These are phyloP conservation scores for Drosophila hamatofila DNA, from an alignment of 2,888 invertebrate species.

Conservation along the genomic window DNA sequence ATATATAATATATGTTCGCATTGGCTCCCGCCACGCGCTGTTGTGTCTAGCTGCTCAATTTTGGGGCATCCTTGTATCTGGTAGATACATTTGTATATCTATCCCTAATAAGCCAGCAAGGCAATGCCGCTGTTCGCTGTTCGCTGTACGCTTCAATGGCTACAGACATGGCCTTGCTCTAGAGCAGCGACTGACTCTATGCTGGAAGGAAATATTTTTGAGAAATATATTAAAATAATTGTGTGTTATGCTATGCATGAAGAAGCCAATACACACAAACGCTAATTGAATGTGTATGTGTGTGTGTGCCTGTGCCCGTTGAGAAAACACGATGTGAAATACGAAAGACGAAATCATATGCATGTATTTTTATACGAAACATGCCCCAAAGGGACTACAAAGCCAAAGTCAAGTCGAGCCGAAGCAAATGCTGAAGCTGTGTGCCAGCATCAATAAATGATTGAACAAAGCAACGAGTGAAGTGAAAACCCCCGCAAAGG, in stretches of 20 bases:
- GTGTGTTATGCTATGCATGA: conserved; percentile 57
- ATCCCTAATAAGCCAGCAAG: conserved; percentile 53
- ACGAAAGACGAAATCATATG: conserved; percentile 56
- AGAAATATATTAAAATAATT: conserved; percentile 61
- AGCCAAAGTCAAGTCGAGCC: conserved; percentile 54
- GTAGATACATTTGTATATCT: conserved; percentile 66
- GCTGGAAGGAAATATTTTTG: conserved; percentile 30
- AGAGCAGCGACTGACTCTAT: conserved; percentile 37
- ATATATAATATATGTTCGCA: conserved; percentile 6
- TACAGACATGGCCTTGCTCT: conserved; percentile 24
- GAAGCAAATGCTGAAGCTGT: conserved; percentile 23
- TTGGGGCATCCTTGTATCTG: conserved; percentile 39
- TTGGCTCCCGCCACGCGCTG: conserved; percentile 55
- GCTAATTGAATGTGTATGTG: conserved; percentile 52
- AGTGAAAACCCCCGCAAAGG: conserved; percentile 79
- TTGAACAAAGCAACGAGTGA: conserved; percentile 71
- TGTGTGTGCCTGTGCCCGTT: conserved; percentile 31
- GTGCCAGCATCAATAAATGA: conserved; percentile 73
- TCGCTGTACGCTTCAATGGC: conserved; percentile 44
- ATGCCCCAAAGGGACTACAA: conserved; percentile 73
- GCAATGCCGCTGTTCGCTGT: conserved; percentile 32
- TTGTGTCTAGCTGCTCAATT: conserved; percentile 60
- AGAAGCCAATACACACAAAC: conserved; percentile 51
- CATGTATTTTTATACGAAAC: conserved; percentile 63
- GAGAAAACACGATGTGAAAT: conserved; percentile 49